These are phyloP conservation scores for Pristionchus exspectatus DNA, from an alignment of 2,888 invertebrate genomes.

Conservation along the genomic window DNA sequence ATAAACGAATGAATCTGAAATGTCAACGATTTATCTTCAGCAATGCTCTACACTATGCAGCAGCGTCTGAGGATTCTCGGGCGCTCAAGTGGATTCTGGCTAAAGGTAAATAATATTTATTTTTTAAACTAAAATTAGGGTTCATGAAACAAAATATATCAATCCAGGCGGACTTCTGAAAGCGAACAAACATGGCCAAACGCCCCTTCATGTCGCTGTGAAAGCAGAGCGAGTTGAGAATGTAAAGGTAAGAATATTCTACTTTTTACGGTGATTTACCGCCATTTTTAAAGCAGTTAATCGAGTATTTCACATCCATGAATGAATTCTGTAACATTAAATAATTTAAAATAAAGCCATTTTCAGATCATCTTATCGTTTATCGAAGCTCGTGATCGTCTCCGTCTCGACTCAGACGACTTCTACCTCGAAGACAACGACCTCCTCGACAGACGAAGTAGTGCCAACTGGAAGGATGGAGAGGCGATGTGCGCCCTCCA, in stretches of 20 bases:
- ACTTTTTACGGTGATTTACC: neutral
- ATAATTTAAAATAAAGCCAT: no score
- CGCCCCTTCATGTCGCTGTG: slow-evolving; percentile 70
- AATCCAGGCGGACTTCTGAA: neutral
- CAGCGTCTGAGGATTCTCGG: neutral
- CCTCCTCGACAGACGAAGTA: neutral
- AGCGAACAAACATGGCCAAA: slow-evolving; percentile 63
- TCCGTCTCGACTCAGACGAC: neutral
- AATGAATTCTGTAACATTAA: no score
- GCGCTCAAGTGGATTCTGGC: slow-evolving; percentile 10
- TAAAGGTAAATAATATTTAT: neutral
- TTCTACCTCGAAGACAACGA: neutral
- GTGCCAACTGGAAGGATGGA: neutral
- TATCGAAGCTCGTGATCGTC: neutral
- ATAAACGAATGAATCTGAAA: no score
- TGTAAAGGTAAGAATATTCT: slow-evolving; percentile 56
- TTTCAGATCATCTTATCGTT: neutral
- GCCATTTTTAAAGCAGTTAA: neutral
- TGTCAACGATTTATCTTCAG: neutral
- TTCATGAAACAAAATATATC: neutral
- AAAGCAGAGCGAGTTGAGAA: slow-evolving; percentile 67
- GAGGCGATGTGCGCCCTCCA: neutral
- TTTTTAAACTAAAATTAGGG: neutral
- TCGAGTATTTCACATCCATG: no score
- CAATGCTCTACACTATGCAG: neutral